phyloP scores from a whole-genome alignment of 2,888 invertebrate genomes.

The Drosophila trichaetosa region DNA sequence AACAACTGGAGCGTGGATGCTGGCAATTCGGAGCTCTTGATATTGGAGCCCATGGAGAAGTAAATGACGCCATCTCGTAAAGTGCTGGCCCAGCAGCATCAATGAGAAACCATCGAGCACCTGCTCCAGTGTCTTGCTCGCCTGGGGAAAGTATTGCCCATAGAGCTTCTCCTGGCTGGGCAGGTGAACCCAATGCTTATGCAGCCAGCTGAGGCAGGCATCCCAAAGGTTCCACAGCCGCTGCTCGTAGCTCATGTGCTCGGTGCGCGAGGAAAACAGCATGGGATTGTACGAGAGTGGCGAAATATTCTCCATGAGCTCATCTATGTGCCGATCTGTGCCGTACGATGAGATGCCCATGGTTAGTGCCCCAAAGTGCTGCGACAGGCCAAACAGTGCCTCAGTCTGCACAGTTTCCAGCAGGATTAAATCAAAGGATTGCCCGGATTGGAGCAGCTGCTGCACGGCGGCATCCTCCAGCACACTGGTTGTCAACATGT shows the following conservation, averaged over 20 bases:
- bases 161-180: constrained; percentile 68
- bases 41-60: constrained; percentile 85
- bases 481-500: constrained; percentile 48
- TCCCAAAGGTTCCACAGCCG: constrained; percentile 80
- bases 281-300: constrained; percentile 81
- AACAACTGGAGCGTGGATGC: constrained; percentile 57
- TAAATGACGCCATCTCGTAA: constrained; percentile 84
- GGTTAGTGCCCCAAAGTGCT: constrained; percentile 77
- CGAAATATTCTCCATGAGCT: constrained; percentile 77
- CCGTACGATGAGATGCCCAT: constrained; percentile 76
- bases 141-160: constrained; percentile 67
- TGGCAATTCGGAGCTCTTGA: constrained; percentile 76
- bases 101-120: constrained; percentile 76
- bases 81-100: constrained; percentile 82
- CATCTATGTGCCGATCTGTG: constrained; percentile 76
- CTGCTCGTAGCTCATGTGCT: constrained; percentile 82
- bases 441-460: constrained; percentile 68
- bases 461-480: constrained; percentile 60
- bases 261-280: constrained; percentile 74
- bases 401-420: constrained; percentile 82
- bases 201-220: constrained; percentile 55
- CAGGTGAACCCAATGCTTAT: constrained; percentile 61
- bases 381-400: constrained; percentile 81
- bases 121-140: constrained; percentile 55
- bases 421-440: constrained; percentile 82